phyloP scores from a whole-genome alignment of 2,888 invertebrate species.

The Abscondita cerata region DNA sequence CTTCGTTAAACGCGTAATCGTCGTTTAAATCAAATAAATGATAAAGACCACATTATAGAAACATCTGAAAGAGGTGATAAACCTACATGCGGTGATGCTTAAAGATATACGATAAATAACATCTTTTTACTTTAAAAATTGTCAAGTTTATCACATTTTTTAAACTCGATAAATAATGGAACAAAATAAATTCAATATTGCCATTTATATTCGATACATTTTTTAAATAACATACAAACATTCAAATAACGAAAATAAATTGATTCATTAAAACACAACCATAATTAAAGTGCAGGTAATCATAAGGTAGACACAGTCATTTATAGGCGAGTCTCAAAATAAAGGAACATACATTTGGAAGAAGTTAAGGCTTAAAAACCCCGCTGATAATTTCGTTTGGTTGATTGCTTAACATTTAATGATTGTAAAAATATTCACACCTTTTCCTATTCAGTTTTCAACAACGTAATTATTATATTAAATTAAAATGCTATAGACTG shows the following conservation, averaged over 20 bases:
- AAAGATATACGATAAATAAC: constrained; percentile 47
- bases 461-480: constrained; percentile 34
- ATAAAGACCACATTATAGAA: constrained; percentile 41
- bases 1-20: constrained; percentile 12
- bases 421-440: constrained; percentile 39
- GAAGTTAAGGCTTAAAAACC: constrained; percentile 42
- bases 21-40: constrained; percentile 31
- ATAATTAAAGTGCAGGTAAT: constrained; percentile 48
- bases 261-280: constrained; percentile 50
- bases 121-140: constrained; percentile 50
- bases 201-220: constrained; percentile 43
- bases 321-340: constrained; percentile 42
- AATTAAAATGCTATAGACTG: constrained; percentile 46
- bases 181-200: constrained; percentile 48
- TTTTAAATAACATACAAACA: constrained; percentile 33
- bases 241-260: constrained; percentile 43
- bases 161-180: constrained; percentile 41
- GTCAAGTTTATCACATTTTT: constrained; percentile 54
- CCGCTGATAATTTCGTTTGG: constrained; percentile 29
- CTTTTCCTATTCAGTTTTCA: constrained; percentile 26
- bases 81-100: constrained; percentile 36
- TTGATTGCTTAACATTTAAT: constrained; percentile 36
- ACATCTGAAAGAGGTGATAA: constrained; percentile 45
- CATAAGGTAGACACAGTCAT: constrained; percentile 42
- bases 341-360: constrained; percentile 48